phyloP scores from a whole-genome alignment of 2,113 vertebrate species.

The Cygnus buccinator region DNA sequence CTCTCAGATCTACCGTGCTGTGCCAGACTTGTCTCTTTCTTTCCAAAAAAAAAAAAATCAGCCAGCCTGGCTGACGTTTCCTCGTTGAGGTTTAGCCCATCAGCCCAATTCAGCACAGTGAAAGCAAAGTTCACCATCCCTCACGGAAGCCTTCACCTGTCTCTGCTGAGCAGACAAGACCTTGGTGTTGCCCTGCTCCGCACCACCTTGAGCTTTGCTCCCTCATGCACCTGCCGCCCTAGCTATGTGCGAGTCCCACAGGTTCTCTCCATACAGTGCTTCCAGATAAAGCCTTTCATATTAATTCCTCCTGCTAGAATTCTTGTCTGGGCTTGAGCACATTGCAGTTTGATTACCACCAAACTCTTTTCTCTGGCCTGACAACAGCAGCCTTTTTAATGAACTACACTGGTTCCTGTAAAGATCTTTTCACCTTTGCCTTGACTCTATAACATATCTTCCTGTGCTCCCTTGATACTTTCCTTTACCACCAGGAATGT shows the following conservation, averaged over 20 bases:
- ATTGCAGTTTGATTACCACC: accelerated
- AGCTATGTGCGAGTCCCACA: accelerated
- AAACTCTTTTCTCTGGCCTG: not conserved
- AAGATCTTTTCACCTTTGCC: not conserved
- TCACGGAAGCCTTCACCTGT: not conserved
- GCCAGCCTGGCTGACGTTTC: not conserved
- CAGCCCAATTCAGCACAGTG: not conserved
- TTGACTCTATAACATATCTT: not conserved
- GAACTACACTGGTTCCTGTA: not conserved
- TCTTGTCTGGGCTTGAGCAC: not conserved
- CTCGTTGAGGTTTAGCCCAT: not conserved
- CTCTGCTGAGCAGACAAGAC: accelerated
- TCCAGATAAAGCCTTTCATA: not conserved
- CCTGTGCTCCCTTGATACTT: not conserved
- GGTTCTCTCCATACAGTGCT: accelerated
- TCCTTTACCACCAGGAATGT: not conserved
- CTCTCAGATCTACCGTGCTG: not conserved
- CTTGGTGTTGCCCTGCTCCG: not conserved
- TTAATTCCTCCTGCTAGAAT: not conserved
- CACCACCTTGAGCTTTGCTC: not conserved
- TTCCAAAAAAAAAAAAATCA: not conserved
- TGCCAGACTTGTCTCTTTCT: not conserved
- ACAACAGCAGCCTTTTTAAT: not conserved
- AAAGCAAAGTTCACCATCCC: not conserved
- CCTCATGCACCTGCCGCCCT: not conserved